Evolutionary conservation across 1,140 invertebrate genomes (phyloP).

Genomic region (honey bee (Apis mellifera)): Amel_HAv3.1 CM009935.2:2028001-2028500

Average conservation of each 20-base stretch:
- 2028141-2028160: background rate
- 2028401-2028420: conserved; percentile 1
- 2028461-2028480: conserved; percentile 11
- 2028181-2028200: background rate
- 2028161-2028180: background rate
- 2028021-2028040: too few relatives aligned
- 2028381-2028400: background rate
- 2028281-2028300: conserved; percentile 15
- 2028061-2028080: background rate
- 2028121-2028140: background rate
- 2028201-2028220: background rate
- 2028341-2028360: background rate
- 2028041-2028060: too few relatives aligned
- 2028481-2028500: background rate
- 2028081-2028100: background rate
- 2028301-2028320: background rate
- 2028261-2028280: background rate
- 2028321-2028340: background rate
- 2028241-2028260: background rate
- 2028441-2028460: conserved; percentile 5
- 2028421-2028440: background rate
- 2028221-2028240: background rate
- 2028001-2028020: too few relatives aligned
- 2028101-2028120: background rate
- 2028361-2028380: background rate